Conservation (phyloP, 2,888 invertebrate genomes). For the Papilio protenor region DNA sequence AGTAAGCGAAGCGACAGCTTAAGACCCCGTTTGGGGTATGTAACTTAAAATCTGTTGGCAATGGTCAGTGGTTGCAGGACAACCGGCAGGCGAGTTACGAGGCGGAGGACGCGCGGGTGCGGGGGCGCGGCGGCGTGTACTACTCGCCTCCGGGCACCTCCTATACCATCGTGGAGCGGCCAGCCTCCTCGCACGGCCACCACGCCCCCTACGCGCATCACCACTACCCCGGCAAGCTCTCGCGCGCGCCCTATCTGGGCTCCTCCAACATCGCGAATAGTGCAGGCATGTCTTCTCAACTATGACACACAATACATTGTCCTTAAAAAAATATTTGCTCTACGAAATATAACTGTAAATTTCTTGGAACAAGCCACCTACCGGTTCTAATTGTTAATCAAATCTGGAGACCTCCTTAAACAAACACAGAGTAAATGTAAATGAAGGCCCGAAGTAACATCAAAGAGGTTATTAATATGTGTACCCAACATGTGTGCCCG, state of each 20-base stretch:
- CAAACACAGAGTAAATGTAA: background rate
- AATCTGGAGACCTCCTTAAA: background rate
- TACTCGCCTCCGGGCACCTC: conserved; percentile 95
- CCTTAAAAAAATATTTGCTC: background rate
- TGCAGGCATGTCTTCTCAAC: conserved; percentile 61
- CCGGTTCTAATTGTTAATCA: background rate
- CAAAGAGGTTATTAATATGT: background rate
- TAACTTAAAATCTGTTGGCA: conserved; percentile 51
- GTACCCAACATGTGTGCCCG: background rate
- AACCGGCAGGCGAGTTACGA: conserved; percentile 81
- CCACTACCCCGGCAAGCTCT: conserved; percentile 79
- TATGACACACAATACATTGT: background rate
- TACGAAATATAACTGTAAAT: background rate
- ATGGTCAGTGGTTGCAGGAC: conserved; percentile 74
- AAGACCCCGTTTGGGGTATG: background rate
- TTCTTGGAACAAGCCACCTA: background rate
- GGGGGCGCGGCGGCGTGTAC: conserved; percentile 89
- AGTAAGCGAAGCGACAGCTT: background rate
- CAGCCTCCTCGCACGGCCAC: conserved; percentile 88
- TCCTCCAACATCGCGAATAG: conserved; percentile 85
- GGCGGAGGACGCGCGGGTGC: conserved; percentile 77
- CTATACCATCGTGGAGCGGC: conserved; percentile 94
- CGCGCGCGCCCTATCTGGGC: conserved; percentile 88
- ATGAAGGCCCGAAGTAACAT: background rate
- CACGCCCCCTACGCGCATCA: conserved; percentile 86